A percentile compares a stretch with the other conserved stretches of the same genome.
Conservation (phyloP, 2,888 invertebrate species). For the Phalera bucephala region DNA sequence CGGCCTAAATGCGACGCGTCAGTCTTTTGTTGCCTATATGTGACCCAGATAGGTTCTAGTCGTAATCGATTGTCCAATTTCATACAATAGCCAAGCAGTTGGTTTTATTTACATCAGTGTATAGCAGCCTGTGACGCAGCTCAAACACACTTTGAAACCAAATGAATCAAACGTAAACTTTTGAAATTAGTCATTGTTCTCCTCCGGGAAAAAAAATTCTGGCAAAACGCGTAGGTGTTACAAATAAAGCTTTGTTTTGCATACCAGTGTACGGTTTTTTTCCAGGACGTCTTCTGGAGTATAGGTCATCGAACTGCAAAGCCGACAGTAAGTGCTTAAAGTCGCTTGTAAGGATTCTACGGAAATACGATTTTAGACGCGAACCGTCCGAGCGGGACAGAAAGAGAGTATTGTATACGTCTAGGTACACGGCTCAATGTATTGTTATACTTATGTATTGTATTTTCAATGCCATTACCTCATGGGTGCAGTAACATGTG, state of each 20-base stretch:
- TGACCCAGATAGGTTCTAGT: constrained; percentile 73
- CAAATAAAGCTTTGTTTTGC: constrained; percentile 56
- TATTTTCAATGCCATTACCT: constrained; percentile 48
- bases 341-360: constrained; percentile 82
- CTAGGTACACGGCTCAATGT: constrained; percentile 12
- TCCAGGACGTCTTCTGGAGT: constrained; percentile 63
- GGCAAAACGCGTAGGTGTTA: constrained; percentile 29
- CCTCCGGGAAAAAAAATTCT: constrained; percentile 17
- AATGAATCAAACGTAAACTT: constrained; percentile 34
- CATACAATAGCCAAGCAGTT: constrained; percentile 48
- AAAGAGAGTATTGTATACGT: constrained; percentile 39
- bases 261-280: constrained; percentile 50
- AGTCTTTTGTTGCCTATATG: constrained; percentile 61
- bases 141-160: constrained; percentile 21
- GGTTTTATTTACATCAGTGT: constrained; percentile 42
- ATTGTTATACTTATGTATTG: constrained; percentile 13
- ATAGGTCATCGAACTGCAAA: constrained; percentile 78
- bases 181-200: constrained; percentile 42
- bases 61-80: constrained; percentile 61
- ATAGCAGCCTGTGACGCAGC: constrained; percentile 42
- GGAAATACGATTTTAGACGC: constrained; percentile 81
- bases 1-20: constrained; percentile 56
- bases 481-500: constrained; percentile 15
- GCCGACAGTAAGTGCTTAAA: constrained; percentile 77
- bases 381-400: constrained; percentile 53